Evolutionary conservation across 2,113 vertebrate genomes (phyloP).

Genomic region (Pituophis catenifer): DNA sequence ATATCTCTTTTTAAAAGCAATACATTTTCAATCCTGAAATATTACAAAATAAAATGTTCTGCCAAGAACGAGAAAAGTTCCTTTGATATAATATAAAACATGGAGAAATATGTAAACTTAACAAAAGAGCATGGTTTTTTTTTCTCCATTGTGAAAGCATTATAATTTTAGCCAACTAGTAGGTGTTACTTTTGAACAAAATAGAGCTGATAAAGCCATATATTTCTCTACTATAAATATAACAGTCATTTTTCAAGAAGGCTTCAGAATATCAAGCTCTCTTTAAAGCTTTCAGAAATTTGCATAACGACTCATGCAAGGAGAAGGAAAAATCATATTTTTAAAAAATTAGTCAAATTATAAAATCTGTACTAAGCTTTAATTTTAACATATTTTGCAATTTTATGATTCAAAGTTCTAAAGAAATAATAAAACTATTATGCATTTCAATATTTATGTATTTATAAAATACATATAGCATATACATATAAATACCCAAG

Average conservation of each 20-base stretch:
- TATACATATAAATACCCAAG: constrained; percentile 2
- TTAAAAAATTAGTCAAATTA: background rate
- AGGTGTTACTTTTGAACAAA: constrained; percentile 68
- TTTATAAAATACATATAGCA: constrained; percentile 9
- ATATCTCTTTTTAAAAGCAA: constrained; percentile 43
- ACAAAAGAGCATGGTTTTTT: constrained; percentile 61
- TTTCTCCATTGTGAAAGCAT: constrained; percentile 61
- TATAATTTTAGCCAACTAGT: constrained; percentile 75
- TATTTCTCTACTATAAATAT: constrained; percentile 52
- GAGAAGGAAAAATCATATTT: constrained; percentile 34
- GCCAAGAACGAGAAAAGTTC: constrained; percentile 55
- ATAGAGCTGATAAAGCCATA: constrained; percentile 63
- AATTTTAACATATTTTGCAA: background rate
- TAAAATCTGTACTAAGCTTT: constrained; percentile 42
- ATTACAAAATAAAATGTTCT: constrained; percentile 50
- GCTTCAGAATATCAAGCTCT: constrained; percentile 48
- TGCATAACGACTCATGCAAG: constrained; percentile 47
- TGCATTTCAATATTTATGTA: background rate
- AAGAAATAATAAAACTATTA: background rate
- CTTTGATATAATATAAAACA: constrained; percentile 66
- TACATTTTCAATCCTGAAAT: constrained; percentile 41
- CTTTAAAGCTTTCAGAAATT: constrained; percentile 44
- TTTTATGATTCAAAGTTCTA: constrained; percentile 9
- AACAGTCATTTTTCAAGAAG: constrained; percentile 60
- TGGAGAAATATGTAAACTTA: constrained; percentile 65